Percentiles rank a stretch among this genome's conserved stretches.
These are phyloP conservation scores for Mystacornis crossleyi DNA, from an alignment of 2,113 vertebrate species.

Conservation along the genomic window DNA sequence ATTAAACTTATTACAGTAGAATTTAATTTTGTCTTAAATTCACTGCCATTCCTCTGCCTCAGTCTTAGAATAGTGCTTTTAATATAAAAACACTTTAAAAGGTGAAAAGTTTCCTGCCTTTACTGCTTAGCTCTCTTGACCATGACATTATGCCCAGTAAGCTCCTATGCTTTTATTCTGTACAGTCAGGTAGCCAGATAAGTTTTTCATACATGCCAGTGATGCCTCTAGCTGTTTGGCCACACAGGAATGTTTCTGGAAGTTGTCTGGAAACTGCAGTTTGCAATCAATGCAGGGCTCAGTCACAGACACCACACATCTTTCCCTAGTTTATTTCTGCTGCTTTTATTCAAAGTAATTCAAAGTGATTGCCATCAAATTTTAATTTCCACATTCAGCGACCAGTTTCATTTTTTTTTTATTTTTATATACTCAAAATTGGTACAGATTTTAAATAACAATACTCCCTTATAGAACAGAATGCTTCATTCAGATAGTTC, in stretches of 20 bases:
- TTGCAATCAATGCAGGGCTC: not conserved
- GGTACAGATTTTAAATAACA: not conserved
- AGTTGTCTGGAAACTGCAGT: not conserved
- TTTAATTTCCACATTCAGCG: not conserved
- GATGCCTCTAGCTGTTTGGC: not conserved
- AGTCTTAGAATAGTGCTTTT: not conserved
- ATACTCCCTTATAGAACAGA: not conserved
- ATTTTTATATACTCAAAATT: not conserved
- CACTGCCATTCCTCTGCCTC: fast-evolving
- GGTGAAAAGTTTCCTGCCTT: not conserved
- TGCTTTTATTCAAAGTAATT: not conserved
- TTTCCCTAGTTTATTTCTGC: not conserved
- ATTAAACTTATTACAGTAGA: not conserved
- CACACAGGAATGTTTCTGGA: not conserved
- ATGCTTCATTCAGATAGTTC: not conserved
- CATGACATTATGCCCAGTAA: not conserved
- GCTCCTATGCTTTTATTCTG: not conserved
- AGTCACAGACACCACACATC: not conserved
- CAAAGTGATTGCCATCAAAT: not conserved
- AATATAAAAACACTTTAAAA: not conserved
- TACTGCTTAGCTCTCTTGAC: not conserved
- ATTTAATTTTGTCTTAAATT: not conserved
- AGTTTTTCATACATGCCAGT: not conserved
- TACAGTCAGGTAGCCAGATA: not conserved
- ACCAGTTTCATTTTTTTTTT: not conserved